A percentile compares a stretch with the other conserved stretches of the same genome.
phyloP scores from a whole-genome alignment of 2,113 vertebrate genomes.

The Puma concolor region DNA sequence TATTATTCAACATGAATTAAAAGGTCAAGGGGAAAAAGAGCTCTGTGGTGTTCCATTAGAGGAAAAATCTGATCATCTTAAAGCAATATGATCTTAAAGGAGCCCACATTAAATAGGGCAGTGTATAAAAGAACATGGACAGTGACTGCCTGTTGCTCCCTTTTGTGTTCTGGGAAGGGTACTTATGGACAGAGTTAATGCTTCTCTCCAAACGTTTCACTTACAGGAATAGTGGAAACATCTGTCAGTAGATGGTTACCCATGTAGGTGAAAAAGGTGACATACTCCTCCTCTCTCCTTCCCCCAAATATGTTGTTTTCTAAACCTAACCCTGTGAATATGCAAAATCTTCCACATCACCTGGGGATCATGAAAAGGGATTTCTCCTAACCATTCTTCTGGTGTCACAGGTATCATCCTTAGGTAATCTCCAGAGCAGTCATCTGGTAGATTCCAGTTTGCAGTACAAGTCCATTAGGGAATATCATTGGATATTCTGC shows the following conservation, averaged over 20 bases:
- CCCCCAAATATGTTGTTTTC: neutral
- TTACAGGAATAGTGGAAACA: neutral
- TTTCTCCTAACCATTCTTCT: neutral
- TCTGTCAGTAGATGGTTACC: neutral
- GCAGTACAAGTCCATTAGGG: neutral
- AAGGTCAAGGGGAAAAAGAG: slow-evolving; percentile 35
- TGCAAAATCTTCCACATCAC: neutral
- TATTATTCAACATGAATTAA: slow-evolving; percentile 24
- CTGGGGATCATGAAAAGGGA: neutral
- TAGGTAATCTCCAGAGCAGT: neutral
- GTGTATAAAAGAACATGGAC: neutral
- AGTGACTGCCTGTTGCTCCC: neutral
- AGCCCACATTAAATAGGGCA: neutral
- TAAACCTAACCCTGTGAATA: neutral
- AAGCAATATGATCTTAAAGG: slow-evolving; percentile 17
- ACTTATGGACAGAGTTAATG: neutral
- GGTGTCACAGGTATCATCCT: neutral
- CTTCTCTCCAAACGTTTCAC: neutral
- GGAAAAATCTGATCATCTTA: slow-evolving; percentile 45
- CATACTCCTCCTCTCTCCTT: neutral
- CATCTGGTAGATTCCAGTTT: neutral
- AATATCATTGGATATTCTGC: neutral
- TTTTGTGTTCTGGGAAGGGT: neutral
- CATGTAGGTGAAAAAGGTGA: neutral
- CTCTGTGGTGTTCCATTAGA: slow-evolving; percentile 56